Conservation (phyloP, 2,888 invertebrate species). For the Drosophila sordidula region DNA sequence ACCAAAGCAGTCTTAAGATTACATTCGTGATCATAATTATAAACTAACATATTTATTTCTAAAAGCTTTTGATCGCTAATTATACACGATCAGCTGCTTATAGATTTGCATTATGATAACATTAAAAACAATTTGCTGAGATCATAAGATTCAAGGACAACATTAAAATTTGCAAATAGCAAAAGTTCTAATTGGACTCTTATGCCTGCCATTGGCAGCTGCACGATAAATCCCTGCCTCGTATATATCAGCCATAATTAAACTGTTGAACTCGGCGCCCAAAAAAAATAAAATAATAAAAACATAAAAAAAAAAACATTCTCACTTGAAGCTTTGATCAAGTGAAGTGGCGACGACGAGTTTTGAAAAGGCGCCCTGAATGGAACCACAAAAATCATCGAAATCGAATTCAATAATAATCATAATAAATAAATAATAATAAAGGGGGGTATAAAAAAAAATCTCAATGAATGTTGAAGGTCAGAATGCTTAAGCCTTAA, state of each 20-base stretch:
- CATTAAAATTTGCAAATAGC: constrained; percentile 14
- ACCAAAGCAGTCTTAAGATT: neutral
- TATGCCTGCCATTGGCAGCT: constrained; percentile 24
- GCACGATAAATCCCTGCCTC: constrained; percentile 41
- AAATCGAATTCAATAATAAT: constrained; percentile 68
- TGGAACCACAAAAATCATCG: constrained; percentile 42
- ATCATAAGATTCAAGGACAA: constrained; percentile 20
- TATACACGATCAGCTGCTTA: constrained; percentile 12
- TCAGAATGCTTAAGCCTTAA: constrained; percentile 79
- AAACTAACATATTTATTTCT: constrained; percentile 1
- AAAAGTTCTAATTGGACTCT: constrained; percentile 43
- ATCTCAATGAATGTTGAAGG: constrained; percentile 80
- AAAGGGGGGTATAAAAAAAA: constrained; percentile 24
- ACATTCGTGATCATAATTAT: neutral
- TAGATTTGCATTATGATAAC: constrained; percentile 6
- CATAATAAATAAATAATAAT: constrained; percentile 61
- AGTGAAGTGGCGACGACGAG: constrained; percentile 44
- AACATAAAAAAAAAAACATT: constrained; percentile 30
- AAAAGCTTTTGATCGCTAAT: neutral
- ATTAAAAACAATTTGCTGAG: constrained; percentile 1
- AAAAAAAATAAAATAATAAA: constrained; percentile 16
- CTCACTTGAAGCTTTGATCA: constrained; percentile 26
- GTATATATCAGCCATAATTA: constrained; percentile 63
- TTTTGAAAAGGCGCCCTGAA: constrained; percentile 46
- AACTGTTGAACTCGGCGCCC: constrained; percentile 59